These are phyloP conservation scores for Hormaphis cornu DNA, from an alignment of 1,140 invertebrate species.

Conservation along the genomic window DNA sequence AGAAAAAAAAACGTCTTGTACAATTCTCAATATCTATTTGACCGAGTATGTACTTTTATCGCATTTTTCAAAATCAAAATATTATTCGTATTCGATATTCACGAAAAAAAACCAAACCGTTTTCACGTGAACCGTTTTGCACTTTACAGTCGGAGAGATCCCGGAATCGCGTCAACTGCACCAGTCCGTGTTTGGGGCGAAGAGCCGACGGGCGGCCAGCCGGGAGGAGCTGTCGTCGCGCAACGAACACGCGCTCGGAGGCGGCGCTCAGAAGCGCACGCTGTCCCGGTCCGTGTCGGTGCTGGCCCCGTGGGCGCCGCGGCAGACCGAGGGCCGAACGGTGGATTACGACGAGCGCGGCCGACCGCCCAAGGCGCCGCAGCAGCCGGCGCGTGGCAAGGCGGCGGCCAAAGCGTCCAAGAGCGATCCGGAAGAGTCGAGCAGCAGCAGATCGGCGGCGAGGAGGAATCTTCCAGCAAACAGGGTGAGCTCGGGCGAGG, in stretches of 20 bases:
- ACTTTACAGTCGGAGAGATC: slow-evolving; percentile 58
- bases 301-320: slow-evolving; percentile 70
- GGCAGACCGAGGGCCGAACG: slow-evolving; percentile 49
- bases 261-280: slow-evolving; percentile 56
- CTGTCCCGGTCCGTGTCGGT: slow-evolving; percentile 74
- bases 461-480: not conserved
- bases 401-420: not conserved
- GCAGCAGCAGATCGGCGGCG: not conserved
- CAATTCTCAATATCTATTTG: too few relatives aligned
- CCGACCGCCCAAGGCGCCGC: slow-evolving; percentile 27
- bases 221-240: slow-evolving; percentile 59
- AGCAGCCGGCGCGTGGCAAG: slow-evolving; percentile 10
- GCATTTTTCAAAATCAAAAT: too few relatives aligned
- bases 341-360: slow-evolving; percentile 56
- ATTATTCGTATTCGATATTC: too few relatives aligned
- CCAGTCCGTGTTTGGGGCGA: slow-evolving; percentile 36
- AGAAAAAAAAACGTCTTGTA: too few relatives aligned
- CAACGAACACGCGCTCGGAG: slow-evolving; percentile 47
- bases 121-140: too few relatives aligned
- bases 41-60: too few relatives aligned
- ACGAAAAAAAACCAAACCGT: not conserved
- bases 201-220: slow-evolving; percentile 49
- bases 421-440: slow-evolving; percentile 13
- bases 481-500: slow-evolving; percentile 6
- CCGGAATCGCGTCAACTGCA: slow-evolving; percentile 53